These are phyloP conservation scores for Rostratula benghalensis DNA, from an alignment of 2,113 vertebrate genomes.

Conservation along the genomic window DNA sequence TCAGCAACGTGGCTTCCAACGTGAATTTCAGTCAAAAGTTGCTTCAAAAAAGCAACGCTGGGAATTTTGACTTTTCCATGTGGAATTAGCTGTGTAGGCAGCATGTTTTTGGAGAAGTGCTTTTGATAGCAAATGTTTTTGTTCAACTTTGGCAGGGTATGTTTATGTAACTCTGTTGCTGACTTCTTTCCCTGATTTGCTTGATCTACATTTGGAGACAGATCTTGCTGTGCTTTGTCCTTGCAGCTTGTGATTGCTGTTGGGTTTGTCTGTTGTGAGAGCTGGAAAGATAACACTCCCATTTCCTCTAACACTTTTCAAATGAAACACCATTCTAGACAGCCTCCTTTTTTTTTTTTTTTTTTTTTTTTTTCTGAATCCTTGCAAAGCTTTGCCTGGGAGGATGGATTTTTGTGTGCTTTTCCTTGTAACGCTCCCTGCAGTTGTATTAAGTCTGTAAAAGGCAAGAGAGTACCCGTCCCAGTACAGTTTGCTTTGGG, in stretches of 20 bases:
- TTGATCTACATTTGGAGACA: not conserved
- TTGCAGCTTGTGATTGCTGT: not conserved
- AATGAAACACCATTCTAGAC: not conserved
- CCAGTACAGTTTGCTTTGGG: not conserved
- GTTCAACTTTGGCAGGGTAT: not conserved
- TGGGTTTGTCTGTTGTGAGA: not conserved
- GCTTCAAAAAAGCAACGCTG: not conserved
- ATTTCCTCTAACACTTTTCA: not conserved
- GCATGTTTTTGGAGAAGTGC: not conserved
- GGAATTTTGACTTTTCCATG: fast-evolving
- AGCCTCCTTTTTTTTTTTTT: not conserved
- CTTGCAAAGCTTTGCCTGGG: not conserved
- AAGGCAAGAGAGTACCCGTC: too few species aligned
- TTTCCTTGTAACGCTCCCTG: not conserved
- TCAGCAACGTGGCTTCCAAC: not conserved
- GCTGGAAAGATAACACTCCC: not conserved
- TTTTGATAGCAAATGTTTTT: not conserved
- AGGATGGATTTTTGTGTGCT: not conserved
- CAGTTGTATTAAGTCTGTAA: not conserved
- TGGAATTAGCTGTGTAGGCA: not conserved
- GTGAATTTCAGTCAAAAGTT: not conserved
- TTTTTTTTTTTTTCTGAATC: not conserved
- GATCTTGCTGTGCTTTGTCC: not conserved
- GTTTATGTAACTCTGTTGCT: not conserved
- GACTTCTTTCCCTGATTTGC: not conserved